Conservation (phyloP, 1,140 invertebrate genomes). For the Drosophila sp. region DNA sequence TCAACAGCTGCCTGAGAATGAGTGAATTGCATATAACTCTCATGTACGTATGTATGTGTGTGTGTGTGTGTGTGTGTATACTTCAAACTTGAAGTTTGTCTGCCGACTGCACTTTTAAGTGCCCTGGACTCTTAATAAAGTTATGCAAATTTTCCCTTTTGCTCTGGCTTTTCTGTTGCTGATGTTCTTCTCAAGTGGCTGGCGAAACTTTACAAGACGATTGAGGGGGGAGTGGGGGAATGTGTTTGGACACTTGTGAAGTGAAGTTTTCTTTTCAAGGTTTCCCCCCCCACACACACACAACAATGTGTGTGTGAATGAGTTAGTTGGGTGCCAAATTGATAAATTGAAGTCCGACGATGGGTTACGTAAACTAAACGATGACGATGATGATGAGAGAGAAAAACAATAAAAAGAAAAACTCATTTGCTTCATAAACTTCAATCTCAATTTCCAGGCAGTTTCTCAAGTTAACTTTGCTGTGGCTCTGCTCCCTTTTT, state of each 20-base stretch:
- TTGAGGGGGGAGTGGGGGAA: neutral
- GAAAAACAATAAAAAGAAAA: neutral
- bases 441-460: neutral
- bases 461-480: neutral
- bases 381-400: neutral
- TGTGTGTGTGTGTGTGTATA: neutral
- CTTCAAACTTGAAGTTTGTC: constrained; percentile 39
- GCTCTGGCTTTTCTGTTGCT: constrained; percentile 45
- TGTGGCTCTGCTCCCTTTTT: neutral
- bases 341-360: constrained; percentile 4
- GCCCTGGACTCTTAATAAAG: constrained; percentile 62
- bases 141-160: constrained; percentile 70
- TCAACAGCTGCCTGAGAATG: constrained; percentile 36
- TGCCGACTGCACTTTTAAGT: constrained; percentile 53
- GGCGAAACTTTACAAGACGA: constrained; percentile 36
- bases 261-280: constrained; percentile 5
- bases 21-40: neutral
- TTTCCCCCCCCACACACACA: neutral
- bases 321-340: constrained; percentile 12
- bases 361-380: neutral
- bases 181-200: constrained; percentile 55
- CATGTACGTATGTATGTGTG: neutral
- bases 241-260: constrained; percentile 18
- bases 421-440: neutral
- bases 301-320: neutral